Evolutionary conservation across 64 coral and sea anemone species (phyloP).

Genomic region (Montipora cactus): DNA sequence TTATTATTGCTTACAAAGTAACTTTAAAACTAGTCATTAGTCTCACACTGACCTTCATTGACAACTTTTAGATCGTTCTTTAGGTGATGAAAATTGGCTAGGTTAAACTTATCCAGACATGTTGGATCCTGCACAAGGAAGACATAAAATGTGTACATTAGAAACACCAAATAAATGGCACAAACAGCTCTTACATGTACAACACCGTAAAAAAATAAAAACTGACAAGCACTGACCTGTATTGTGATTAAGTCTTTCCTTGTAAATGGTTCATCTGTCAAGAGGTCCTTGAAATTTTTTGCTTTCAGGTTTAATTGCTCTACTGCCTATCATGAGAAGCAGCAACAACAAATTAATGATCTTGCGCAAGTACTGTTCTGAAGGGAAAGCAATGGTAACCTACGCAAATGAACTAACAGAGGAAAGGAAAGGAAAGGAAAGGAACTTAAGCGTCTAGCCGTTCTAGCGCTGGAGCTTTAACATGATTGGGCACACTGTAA

Average conservation of each 20-base stretch:
- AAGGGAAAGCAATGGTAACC: too few species aligned
- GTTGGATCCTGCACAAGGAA: conserved; percentile 80
- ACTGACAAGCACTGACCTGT: conserved; percentile 62
- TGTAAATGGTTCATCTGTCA: conserved; percentile 93
- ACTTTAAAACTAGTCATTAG: too few species aligned
- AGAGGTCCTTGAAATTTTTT: conserved; percentile 96
- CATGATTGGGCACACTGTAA: too few species aligned
- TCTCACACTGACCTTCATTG: conserved; percentile 80
- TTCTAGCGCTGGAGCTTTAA: too few species aligned
- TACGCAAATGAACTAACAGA: too few species aligned
- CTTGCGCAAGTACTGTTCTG: too few species aligned
- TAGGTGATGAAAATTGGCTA: conserved; percentile 93
- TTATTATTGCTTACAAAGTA: too few species aligned
- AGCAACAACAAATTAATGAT: not conserved
- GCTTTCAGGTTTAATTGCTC: conserved; percentile 94
- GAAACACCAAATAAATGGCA: not conserved
- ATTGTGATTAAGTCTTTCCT: conserved; percentile 98
- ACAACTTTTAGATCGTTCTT: conserved; percentile 93
- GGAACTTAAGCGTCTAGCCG: too few species aligned
- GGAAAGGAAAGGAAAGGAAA: too few species aligned
- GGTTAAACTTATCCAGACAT: conserved; percentile 97
- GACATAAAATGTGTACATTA: not conserved
- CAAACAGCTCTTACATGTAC: not conserved
- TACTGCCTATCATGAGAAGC: conserved; percentile 68
- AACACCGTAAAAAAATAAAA: not conserved